Base-by-base conservation (phyloP, 2,113 vertebrate species). In the Megaceryle torquata region DNA sequence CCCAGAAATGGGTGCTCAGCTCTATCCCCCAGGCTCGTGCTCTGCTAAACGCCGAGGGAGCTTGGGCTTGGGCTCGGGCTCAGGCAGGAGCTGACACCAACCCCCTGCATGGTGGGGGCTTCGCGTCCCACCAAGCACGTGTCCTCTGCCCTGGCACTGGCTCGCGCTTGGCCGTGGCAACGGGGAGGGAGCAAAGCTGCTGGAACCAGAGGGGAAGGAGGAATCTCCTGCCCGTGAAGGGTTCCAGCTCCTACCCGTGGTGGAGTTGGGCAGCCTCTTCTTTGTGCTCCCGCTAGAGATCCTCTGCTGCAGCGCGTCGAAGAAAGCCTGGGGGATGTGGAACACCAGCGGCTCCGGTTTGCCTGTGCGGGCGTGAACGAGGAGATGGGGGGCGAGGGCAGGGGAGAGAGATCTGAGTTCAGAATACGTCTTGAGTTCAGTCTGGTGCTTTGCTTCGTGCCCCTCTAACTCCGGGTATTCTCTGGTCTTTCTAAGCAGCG, bases 241-340 rank as follows among this genome's bases (percentile, higher is more conserved):
- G 26, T 20, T 41, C 28, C 37, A 20, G 12, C 24, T 39, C 43
- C 5, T 85, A 99, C 99, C 98, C 71, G 98, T 99, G 18, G 99
- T 99, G 54, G 98, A 97, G 97, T 99, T 99, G 19, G 99, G 99
- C n/a, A 99, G 98, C 51, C 99, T 97, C 97, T 99, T 99, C 97
- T 99, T 99, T 31, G 98, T 96, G 54, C 98, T 99, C 25, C 99
- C 99, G 7, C 98, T 97, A 15, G 99, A 99, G 88, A 99, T 98
- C 9, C 99, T 98, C 94, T 99, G 98, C 95, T 99, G 99, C 56
- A 99, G 98, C 1, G 98, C 98, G 13, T 99, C 99, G 22, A 99
- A 99, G 97, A 99, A 99, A 8, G 98, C 96, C 96, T 99, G 99
- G 6, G 99, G 99, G 71, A 99, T 98, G 96, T 99, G 98, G 97